Evolutionary conservation across 2,113 vertebrate genomes (phyloP), one percentile per base, ranked within the genome.

Genomic region (Noturus placidus): DNA sequence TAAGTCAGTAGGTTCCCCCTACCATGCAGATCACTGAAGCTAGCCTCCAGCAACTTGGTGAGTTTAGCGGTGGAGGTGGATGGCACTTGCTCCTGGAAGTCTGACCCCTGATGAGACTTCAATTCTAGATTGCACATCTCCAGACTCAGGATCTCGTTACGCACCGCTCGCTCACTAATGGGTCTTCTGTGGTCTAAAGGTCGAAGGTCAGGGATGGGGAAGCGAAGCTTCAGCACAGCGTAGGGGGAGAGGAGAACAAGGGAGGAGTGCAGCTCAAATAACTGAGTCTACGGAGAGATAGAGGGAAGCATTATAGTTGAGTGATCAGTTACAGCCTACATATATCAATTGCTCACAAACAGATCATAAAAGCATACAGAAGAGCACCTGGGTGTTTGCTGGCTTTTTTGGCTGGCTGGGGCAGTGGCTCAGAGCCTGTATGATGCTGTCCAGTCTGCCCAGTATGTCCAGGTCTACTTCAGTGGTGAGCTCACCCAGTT

Each of bases 11-110:
- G 69, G 69, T 20, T 38, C 42, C 25, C 22, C 82, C 79, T 92
- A 98, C 97, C 97, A 0, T 97, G 97, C n/a, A 98, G 86, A 90
- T 97, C 96, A 0, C 91, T 95, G 85, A 96, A 97, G 89, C 94
- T 94, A 30, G 96, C 94, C 87, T 97, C 96, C 63, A 97, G 91
- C 86, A 95, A 93, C 91, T 94, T 94, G 13, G 91, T 90, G 86
- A 93, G 86, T 87, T 93, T 93, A 92, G 84, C 80, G 35, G 85
- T 46, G 4, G 82, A 69, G 52, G 72, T 80, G 56, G 67, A 67
- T 2, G 77, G 70, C 5, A 52, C 52, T 54, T 95, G 92, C 8
- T 87, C 89, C 87, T 93, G 93, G 59, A 91, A 93, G 90, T 91
- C 95, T 30, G 89, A 94, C 63, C 93, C 95, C 52, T 96, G 94